Base-by-base conservation (phyloP, 2,113 vertebrate species). In the Phaethornis superciliosus region DNA sequence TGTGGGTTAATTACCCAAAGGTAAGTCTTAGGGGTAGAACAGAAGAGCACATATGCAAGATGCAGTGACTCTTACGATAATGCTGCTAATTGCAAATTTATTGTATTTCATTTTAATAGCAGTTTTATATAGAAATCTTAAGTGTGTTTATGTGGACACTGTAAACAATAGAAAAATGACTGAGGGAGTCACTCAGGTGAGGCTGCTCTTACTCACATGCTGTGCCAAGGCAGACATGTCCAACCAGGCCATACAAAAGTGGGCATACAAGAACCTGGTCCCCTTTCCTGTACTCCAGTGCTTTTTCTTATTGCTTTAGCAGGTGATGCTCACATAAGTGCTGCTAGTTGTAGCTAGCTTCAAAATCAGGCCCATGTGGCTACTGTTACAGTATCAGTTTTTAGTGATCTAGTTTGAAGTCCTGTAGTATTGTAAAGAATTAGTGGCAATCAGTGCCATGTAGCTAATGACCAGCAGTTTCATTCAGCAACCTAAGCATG, bases 241-340 rank as follows among this genome's bases (percentile, higher is more conserved):
- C 9, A 3, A 58, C 30, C 33, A 49, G 0, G 0, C 9, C 16
- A 10, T 17, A 21, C 12, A 65, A 42, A 71, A 26, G 58, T 68
- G 40, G n/a, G 23, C 0, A 0, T 64, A 26, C 1, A 6, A 14
- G n/a, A 44, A 5, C 51, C 35, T 24, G 8, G 14, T 63, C 7
- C 3, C 12, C 9, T 68, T 81, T 69, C 42, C 27, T 59, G 42
- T 28, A 27, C 37, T 83, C 28, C 0, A 1, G 42, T 63, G 33
- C 32, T 21, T 94, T 83, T 75, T 40, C 42, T 30, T 47, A 28
- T 2, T 78, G 76, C 33, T 85, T 70, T 93, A 0, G 0, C 30
- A 40, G 21, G 27, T 80, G 42, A 8, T 82, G 67, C 54, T 76
- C n/a, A 5, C 46, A 2, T 33, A 62, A 62, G 15, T 42, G 79